Base-by-base conservation (phyloP, 2,113 vertebrate genomes). In the Phalacrocorax aristotelis region DNA sequence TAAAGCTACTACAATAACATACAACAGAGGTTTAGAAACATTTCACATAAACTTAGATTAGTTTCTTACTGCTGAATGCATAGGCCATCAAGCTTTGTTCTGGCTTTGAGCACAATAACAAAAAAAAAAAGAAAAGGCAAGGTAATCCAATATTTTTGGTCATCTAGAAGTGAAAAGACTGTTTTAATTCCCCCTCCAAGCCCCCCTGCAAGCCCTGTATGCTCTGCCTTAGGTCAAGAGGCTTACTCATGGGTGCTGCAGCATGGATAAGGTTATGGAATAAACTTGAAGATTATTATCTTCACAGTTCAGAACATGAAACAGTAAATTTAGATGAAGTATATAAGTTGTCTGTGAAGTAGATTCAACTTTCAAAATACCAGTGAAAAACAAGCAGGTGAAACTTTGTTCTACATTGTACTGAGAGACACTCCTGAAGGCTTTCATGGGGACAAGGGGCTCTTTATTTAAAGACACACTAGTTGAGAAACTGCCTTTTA, bases 161-260 rank as follows among this genome's bases (percentile, higher is more conserved):
- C 9, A 65, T 60, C 9, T 25, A 52, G 12, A 93, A 71, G 19
- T 14, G 21, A 46, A 62, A 77, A 70, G 15, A 38, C 38, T 38
- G 38, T 38, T 38, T 38, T 38, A 38, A 38, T 38, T 38, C 38
- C 38, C 38, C 38, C 38, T 38, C 38, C 38, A 38, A 38, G 38
- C 38, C 38, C 38, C 14, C 3, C 9, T 52, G 9, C 38, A 79
- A 74, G 22, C 5, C 19, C 5, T 27, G 0, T 13, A 4, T 34
- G 6, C 4, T 62, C 40, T 87, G 4, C 13, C 13, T 61, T 72
- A 38, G 34, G 34, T 52, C 15, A 85, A 70, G 20, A 64, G 30
- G 13, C 15, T 84, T 49, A 36, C 11, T 72, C 3, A 17, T 14
- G 9, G 9, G 10, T 14, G 2, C 27, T 69, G 15, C 4, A 20